phyloP scores from a whole-genome alignment of 1,140 invertebrate genomes.

The Neomicropteryx cornuta region DNA sequence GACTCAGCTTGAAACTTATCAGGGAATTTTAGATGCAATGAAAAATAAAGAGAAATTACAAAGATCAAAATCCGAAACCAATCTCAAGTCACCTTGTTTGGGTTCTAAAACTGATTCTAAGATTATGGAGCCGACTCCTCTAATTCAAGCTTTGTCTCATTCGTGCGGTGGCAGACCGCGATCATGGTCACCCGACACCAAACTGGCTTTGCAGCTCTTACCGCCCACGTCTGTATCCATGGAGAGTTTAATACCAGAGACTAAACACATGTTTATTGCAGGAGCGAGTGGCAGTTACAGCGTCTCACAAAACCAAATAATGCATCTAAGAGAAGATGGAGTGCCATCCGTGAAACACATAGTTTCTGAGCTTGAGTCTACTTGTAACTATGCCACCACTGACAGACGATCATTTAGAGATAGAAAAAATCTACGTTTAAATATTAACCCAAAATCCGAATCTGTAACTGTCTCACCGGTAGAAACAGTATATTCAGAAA shows the following conservation, averaged over 20 bases:
- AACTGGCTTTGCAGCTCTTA: constrained; percentile 43
- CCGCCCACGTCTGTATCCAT: constrained; percentile 46
- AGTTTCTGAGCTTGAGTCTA: constrained; percentile 53
- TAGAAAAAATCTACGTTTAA: constrained; percentile 49
- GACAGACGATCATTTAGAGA: constrained; percentile 29
- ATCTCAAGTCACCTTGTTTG: constrained; percentile 62
- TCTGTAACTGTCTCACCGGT: constrained; percentile 28
- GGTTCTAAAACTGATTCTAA: constrained; percentile 35
- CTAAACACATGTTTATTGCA: constrained; percentile 67
- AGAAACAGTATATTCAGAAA: constrained; percentile 12
- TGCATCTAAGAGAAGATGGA: constrained; percentile 53
- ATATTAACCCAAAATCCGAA: constrained; percentile 42
- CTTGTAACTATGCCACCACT: constrained; percentile 21
- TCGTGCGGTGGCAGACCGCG: constrained; percentile 51
- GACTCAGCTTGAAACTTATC: constrained; percentile 88
- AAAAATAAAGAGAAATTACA: constrained; percentile 87
- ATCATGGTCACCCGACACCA: constrained; percentile 71
- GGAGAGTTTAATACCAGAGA: constrained; percentile 52
- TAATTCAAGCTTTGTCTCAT: constrained; percentile 40
- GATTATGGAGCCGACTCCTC: constrained; percentile 42
- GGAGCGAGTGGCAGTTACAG: constrained; percentile 78
- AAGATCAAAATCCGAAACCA: constrained; percentile 86
- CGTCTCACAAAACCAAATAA: constrained; percentile 80
- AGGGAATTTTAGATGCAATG: constrained; percentile 92
- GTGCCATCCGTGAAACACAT: constrained; percentile 46